Evolutionary conservation across 2,888 invertebrate genomes (phyloP).

Genomic region (Lagria hirta): DNA sequence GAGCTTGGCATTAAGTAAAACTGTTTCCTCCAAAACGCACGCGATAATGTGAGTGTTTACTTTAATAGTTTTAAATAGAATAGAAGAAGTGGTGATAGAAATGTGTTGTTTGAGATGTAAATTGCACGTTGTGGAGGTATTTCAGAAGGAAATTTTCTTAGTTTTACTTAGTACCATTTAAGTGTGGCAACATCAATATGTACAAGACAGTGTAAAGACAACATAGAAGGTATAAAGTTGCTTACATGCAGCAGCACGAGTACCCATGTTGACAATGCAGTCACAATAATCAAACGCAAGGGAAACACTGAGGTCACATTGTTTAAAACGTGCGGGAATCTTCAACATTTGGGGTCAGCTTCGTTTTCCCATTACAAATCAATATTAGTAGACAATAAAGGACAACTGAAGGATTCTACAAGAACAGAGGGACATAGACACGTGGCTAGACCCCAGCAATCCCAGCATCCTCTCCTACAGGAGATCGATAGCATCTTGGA

Average conservation of each 20-base stretch:
- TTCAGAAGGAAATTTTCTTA: conserved; percentile 1
- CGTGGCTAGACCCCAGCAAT: conserved; percentile 49
- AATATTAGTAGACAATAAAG: conserved; percentile 53
- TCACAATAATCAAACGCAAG: conserved; percentile 58
- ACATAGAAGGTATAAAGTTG: conserved; percentile 47
- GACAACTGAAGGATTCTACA: conserved; percentile 52
- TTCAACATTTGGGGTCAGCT: conserved; percentile 57
- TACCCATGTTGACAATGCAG: conserved; percentile 77
- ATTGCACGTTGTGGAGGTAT: conserved; percentile 15
- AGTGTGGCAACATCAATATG: conserved; percentile 16
- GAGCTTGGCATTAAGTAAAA: conserved; percentile 20
- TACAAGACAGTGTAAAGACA: conserved; percentile 35
- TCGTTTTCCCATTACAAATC: conserved; percentile 54
- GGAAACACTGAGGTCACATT: conserved; percentile 58
- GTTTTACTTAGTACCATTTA: conserved; percentile 13
- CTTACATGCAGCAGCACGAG: conserved; percentile 92
- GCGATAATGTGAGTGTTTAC: conserved; percentile 10
- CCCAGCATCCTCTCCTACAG: conserved; percentile 46
- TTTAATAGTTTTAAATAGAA: conserved; percentile 4
- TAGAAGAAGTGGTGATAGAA: conserved; percentile 6
- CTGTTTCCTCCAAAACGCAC: conserved; percentile 14
- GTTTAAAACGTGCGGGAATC: conserved; percentile 58
- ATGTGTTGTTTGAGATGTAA: conserved; percentile 11
- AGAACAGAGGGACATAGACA: conserved; percentile 50
- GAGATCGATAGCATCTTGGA: conserved; percentile 49